Percentiles rank a stretch among this genome's conserved stretches.
These are phyloP conservation scores for Drosophila cracens DNA, from an alignment of 2,888 invertebrate genomes.

Conservation along the genomic window DNA sequence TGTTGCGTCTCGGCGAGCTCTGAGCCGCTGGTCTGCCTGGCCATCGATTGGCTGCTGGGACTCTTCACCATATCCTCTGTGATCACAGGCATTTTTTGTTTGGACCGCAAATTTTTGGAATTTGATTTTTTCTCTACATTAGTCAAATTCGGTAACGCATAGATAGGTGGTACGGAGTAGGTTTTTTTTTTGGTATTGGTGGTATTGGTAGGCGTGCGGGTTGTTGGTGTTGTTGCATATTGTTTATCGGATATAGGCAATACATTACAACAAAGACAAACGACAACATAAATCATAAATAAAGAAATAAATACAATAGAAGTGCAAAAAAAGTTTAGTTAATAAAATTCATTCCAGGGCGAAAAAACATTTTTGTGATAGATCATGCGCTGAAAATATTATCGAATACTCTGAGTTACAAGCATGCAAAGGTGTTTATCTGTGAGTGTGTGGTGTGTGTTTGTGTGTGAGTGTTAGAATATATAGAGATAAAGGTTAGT, in stretches of 20 bases:
- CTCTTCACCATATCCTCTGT: constrained; percentile 90
- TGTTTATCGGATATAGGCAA: constrained; percentile 49
- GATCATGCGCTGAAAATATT: constrained; percentile 19
- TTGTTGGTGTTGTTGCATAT: constrained; percentile 41
- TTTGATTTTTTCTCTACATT: constrained; percentile 80
- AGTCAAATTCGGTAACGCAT: constrained; percentile 49
- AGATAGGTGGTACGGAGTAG: constrained; percentile 19
- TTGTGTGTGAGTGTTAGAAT: constrained; percentile 1
- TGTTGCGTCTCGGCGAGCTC: constrained; percentile 87
- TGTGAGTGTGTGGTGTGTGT: constrained; percentile 7
- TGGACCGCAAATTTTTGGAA: constrained; percentile 72
- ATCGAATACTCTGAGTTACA: constrained; percentile 17
- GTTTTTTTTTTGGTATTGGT: constrained; percentile 27
- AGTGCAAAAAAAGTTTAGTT: constrained; percentile 51
- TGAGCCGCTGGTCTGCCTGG: constrained; percentile 90
- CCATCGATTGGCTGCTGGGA: constrained; percentile 92
- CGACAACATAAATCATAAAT: constrained; percentile 52
- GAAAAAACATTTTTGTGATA: constrained; percentile 36
- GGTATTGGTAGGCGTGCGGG: constrained; percentile 44
- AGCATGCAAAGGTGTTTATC: constrained; percentile 30
- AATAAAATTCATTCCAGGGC: constrained; percentile 27
- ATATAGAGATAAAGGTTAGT: background rate
- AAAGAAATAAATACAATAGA: constrained; percentile 44
- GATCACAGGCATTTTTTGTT: constrained; percentile 74
- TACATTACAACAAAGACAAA: constrained; percentile 64